Evolutionary conservation across 2,113 vertebrate species (phyloP), one percentile per base, ranked within the genome.

Genomic region (Elaphurus davidianus): DNA sequence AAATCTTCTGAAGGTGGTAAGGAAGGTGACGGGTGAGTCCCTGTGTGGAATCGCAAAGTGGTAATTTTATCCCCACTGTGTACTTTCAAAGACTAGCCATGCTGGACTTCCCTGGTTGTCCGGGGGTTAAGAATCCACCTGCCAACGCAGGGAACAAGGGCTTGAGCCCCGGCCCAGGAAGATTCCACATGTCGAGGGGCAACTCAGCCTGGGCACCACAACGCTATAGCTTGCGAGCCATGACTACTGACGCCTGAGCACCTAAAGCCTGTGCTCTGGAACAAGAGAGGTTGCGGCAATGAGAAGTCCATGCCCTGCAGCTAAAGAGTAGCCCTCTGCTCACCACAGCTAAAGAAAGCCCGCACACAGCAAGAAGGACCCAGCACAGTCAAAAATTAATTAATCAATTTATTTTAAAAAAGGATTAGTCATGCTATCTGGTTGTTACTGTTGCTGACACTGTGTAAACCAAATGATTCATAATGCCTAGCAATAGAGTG

Each of bases 261-360:
- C 14, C 60, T 33, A 33, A 15, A 33, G 30, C 60, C 60, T 64
- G 60, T 33, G 60, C 14, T 64, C 30, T 16, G 30, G 33, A 33
- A 33, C 14, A 33, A 33, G 60, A 33, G 60, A 64, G 0, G 1
- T 33, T 1, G 0, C 60, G 1, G 60, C 60, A 33, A 3, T 64
- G 28, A 60, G 59, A 16, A 64, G 60, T 33, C 60, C 30, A 7
- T 1, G 33, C 30, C 3, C 30, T 33, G 60, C 14, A 64, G 30
- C 6, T 64, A 3, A 64, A 33, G 30, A 33, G 14, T 16, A 15
- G 30, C 30, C 60, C 14, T 64, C 14, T 0, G 14, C 60, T 64
- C 60, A 33, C 60, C 30, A 33, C 3, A 7, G 16, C 60, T 64
- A 64, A 3, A 64, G 60, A 30, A 64, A 64, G 7, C 30, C 60